Base-by-base conservation (phyloP, 2,888 invertebrate species). In the Notodromas monacha region DNA sequence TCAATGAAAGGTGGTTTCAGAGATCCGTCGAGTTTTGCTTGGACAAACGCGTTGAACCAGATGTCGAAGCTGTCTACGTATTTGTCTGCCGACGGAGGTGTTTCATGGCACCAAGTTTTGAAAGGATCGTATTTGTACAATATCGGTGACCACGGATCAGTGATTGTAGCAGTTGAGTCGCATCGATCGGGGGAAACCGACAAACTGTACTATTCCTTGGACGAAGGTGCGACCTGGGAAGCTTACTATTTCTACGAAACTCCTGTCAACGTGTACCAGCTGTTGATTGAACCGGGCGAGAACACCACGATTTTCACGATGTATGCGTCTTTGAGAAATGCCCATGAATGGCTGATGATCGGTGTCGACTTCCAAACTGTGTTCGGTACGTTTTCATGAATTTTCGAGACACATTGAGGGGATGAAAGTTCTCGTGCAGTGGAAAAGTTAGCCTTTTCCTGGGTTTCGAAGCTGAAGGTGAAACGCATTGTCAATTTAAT, bases 201-300 rank as follows among this genome's bases (percentile, higher is more conserved):
- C 37, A 62, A 68, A 41, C 59, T 84, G 31, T 49, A 67, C 38
- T 81, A 76, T 46, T 79, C 81, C 0, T 66, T 64, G 0, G 69
- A 81, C 44, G 74, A 77, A 47, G 79, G 79, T 16, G 62, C 66
- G 43, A 64, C 60, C 12, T 81, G 77, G 77, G 56, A 61, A 33
- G 56, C 58, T 15, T 61, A 65, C 41, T 50, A 56, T 45, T 63
- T 65, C 44, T 67, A 69, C 42, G 32, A 60, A 15, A 60, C 65
- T 34, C 64, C 68, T 45, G 58, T 81, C 10, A 57, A 66, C 32
- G 63, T 81, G n/a, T 76, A 79, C 45, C 77, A 77, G 5, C 49
- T 81, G 12, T 72, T 81, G 66, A 81, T 77, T 0, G 79, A 81
- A 44, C 77, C 81, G 1, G 79, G 79, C n/a, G 76, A 77, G 47